These are phyloP conservation scores for Xylophagus ater DNA, from an alignment of 2,888 invertebrate species.

Conservation along the genomic window DNA sequence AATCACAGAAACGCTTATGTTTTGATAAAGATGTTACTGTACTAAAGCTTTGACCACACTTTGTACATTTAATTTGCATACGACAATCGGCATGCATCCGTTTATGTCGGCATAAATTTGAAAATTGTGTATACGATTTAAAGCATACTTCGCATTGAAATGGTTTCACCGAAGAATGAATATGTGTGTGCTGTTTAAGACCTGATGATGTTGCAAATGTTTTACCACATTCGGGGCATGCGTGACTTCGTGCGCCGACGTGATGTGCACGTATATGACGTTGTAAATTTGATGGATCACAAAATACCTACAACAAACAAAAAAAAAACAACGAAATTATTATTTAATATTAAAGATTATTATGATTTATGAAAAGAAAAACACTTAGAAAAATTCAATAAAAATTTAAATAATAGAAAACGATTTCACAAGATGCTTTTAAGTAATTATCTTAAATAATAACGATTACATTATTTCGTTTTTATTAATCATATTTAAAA, in stretches of 20 bases:
- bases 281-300: slow-evolving; percentile 92
- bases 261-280: slow-evolving; percentile 92
- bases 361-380: slow-evolving; percentile 1
- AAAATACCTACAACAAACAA: slow-evolving; percentile 67
- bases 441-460: too few species aligned
- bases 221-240: slow-evolving; percentile 97
- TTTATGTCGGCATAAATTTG: slow-evolving; percentile 98
- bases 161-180: slow-evolving; percentile 96
- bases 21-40: slow-evolving; percentile 87
- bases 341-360: slow-evolving; percentile 3
- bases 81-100: slow-evolving; percentile 97
- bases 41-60: slow-evolving; percentile 87
- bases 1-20: slow-evolving; percentile 93
- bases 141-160: slow-evolving; percentile 95
- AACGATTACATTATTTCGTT: too few species aligned
- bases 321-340: slow-evolving; percentile 29
- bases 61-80: slow-evolving; percentile 84
- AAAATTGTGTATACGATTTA: slow-evolving; percentile 99
- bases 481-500: too few species aligned
- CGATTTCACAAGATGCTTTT: not conserved
- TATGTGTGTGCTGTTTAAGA: slow-evolving; percentile 97
- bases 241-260: slow-evolving; percentile 92
- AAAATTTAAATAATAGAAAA: slow-evolving; percentile 2
- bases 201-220: slow-evolving; percentile 97
- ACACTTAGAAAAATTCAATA: too few species aligned